phyloP scores from a whole-genome alignment of 2,888 invertebrate species.

The Agrilus cyanescens region DNA sequence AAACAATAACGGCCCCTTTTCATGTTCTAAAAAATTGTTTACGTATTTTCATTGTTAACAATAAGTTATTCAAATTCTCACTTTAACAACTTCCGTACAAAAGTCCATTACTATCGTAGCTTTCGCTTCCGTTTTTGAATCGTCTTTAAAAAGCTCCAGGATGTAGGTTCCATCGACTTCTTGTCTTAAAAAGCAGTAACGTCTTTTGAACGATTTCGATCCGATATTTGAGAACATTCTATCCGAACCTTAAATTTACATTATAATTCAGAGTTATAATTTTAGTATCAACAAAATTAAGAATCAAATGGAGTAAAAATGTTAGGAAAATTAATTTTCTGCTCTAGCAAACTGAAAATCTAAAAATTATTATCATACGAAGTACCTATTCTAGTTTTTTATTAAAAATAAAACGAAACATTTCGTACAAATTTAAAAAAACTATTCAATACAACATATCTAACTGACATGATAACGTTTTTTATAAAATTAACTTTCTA shows the following conservation, averaged over 20 bases:
- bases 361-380: too few species aligned
- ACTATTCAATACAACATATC: too few species aligned
- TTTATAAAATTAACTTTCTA: too few species aligned
- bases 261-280: too few species aligned
- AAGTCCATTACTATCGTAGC: slow-evolving; percentile 89
- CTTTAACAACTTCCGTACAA: slow-evolving; percentile 79
- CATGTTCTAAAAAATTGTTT: slow-evolving; percentile 47
- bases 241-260: slow-evolving; percentile 47
- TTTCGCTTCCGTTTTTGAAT: slow-evolving; percentile 82
- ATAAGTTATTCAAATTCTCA: slow-evolving; percentile 29
- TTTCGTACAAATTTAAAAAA: too few species aligned
- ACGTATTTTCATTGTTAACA: background rate
- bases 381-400: too few species aligned
- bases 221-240: slow-evolving; percentile 85
- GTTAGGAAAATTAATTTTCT: too few species aligned
- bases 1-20: slow-evolving; percentile 79
- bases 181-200: slow-evolving; percentile 79
- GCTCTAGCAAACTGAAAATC: too few species aligned
- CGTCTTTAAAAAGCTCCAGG: slow-evolving; percentile 86
- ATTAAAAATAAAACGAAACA: too few species aligned
- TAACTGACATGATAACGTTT: too few species aligned
- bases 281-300: too few species aligned
- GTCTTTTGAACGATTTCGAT: slow-evolving; percentile 84
- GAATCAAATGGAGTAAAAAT: too few species aligned
- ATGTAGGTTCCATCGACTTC: slow-evolving; percentile 88